Evolutionary conservation across 1,140 invertebrate genomes (phyloP).

Genomic region (Drosophila sulfurigaster): DNA sequence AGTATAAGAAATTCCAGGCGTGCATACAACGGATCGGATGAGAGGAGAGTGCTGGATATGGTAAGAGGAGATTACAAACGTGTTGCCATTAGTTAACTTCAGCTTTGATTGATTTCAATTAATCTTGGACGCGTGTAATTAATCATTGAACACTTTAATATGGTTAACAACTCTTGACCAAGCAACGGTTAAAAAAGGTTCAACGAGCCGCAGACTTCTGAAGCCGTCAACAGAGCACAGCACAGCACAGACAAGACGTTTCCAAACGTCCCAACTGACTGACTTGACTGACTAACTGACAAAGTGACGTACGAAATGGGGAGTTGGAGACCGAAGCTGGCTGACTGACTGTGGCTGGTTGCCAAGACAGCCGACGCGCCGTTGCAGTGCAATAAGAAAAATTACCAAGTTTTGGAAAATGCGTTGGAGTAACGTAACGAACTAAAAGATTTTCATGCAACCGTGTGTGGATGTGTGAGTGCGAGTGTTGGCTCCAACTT

Average conservation of each 20-base stretch:
- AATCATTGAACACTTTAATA: constrained; percentile 85
- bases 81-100: constrained; percentile 85
- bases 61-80: constrained; percentile 76
- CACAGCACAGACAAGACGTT: constrained; percentile 34
- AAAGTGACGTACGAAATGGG: constrained; percentile 55
- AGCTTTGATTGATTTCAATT: constrained; percentile 85
- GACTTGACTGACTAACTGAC: constrained; percentile 55
- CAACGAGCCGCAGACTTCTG: constrained; percentile 69
- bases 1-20: constrained; percentile 59
- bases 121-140: constrained; percentile 85
- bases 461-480: constrained; percentile 11
- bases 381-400: constrained; percentile 61
- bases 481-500: constrained; percentile 42
- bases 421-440: constrained; percentile 74
- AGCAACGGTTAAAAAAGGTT: constrained; percentile 85
- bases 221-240: constrained; percentile 19
- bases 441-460: constrained; percentile 64
- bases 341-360: constrained; percentile 37
- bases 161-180: constrained; percentile 85
- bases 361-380: constrained; percentile 60
- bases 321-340: constrained; percentile 14
- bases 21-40: constrained; percentile 32
- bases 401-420: constrained; percentile 78
- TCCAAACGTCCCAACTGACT: constrained; percentile 23
- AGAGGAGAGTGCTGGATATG: constrained; percentile 16